A percentile compares a stretch with the other conserved stretches of the same genome.
phyloP scores from a whole-genome alignment of 2,888 invertebrate genomes.

The Cosmia pyralina region DNA sequence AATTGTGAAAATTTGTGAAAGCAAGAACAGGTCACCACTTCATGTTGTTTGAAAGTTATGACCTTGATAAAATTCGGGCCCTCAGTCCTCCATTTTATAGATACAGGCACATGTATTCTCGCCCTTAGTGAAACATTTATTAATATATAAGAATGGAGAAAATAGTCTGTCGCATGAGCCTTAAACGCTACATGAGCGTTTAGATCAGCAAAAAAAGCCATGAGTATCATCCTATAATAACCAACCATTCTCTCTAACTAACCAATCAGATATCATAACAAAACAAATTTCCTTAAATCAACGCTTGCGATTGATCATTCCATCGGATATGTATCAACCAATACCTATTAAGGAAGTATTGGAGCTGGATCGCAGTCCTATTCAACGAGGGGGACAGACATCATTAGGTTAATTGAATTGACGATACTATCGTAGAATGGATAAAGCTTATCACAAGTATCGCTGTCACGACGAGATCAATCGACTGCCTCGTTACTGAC shows the following conservation, averaged over 20 bases:
- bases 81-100: no score
- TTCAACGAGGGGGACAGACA: slow-evolving; percentile 73
- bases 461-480: slow-evolving; percentile 82
- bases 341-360: slow-evolving; percentile 68
- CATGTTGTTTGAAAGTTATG: no score
- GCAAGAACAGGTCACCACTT: no score
- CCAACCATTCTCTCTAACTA: slow-evolving; percentile 30
- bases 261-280: slow-evolving; percentile 56
- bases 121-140: no score
- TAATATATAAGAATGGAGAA: no score
- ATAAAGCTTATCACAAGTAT: slow-evolving; percentile 82
- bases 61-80: no score
- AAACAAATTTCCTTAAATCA: slow-evolving; percentile 61
- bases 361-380: slow-evolving; percentile 67
- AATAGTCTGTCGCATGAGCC: not conserved
- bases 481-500: slow-evolving; percentile 79
- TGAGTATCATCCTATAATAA: not conserved
- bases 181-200: not conserved
- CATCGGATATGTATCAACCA: slow-evolving; percentile 64
- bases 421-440: slow-evolving; percentile 79
- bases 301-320: slow-evolving; percentile 56
- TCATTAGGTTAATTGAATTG: slow-evolving; percentile 86
- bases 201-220: no score
- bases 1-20: no score
- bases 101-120: no score